These are phyloP conservation scores for Metopolophium dirhodum DNA, from an alignment of 1,140 invertebrate genomes.

Conservation along the genomic window DNA sequence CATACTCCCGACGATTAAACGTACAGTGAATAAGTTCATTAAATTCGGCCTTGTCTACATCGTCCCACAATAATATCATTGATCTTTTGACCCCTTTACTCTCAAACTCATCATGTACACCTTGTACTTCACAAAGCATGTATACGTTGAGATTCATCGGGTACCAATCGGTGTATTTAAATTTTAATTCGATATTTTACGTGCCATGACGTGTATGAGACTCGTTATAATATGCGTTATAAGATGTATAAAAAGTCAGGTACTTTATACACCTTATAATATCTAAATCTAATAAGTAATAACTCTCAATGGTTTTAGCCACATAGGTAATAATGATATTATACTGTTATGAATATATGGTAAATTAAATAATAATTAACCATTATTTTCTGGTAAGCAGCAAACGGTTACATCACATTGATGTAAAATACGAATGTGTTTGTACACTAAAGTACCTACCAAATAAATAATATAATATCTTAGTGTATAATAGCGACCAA, in stretches of 20 bases:
- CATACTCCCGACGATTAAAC: neutral
- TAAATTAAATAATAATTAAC: neutral
- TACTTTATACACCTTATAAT: neutral
- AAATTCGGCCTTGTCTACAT: constrained; percentile 42
- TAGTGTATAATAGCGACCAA: neutral
- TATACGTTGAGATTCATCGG: neutral
- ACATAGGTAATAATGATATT: neutral
- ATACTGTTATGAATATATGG: neutral
- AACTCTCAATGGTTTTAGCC: neutral
- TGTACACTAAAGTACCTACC: neutral
- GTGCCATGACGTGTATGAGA: neutral
- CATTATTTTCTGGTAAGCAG: neutral
- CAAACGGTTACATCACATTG: too few species aligned
- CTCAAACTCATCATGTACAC: constrained; percentile 15
- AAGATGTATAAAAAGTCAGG: neutral
- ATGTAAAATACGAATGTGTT: neutral
- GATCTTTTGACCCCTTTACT: constrained; percentile 39
- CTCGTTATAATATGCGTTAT: neutral
- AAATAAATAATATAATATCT: neutral
- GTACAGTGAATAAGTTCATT: neutral
- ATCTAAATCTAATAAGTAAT: neutral
- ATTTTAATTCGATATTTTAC: constrained; percentile 2
- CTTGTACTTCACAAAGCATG: constrained; percentile 4
- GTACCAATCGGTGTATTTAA: neutral
- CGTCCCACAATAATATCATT: constrained; percentile 27